These are phyloP conservation scores for Phoronis australis DNA, from an alignment of 2,888 invertebrate genomes.

Conservation along the genomic window DNA sequence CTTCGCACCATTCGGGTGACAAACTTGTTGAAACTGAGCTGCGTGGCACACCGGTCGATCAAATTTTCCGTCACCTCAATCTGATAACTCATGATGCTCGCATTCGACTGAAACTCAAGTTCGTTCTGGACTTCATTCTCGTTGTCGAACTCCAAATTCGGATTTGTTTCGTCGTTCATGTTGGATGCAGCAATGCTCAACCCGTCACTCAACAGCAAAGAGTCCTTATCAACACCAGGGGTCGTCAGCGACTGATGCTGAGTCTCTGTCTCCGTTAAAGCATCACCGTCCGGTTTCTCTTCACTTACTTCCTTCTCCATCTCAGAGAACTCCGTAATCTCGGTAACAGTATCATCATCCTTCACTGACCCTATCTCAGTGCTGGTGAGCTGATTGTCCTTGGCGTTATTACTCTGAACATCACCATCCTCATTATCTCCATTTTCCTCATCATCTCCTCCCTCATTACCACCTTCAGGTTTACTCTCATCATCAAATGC, in stretches of 20 bases:
- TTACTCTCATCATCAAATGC: slow-evolving; percentile 7
- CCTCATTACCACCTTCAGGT: slow-evolving; percentile 5
- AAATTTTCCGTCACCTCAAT: slow-evolving; percentile 44
- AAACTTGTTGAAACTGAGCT: slow-evolving; percentile 42
- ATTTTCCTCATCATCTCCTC: neutral
- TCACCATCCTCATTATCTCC: neutral
- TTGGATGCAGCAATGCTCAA: no score
- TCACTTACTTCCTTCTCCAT: neutral
- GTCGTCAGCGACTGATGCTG: no score
- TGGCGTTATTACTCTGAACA: no score
- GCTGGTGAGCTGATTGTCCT: no score
- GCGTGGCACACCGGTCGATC: slow-evolving; percentile 46
- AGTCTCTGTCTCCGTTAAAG: neutral
- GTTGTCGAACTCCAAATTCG: slow-evolving; percentile 1
- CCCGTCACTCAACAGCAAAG: no score
- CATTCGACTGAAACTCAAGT: slow-evolving; percentile 41
- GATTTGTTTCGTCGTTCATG: slow-evolving; percentile 8
- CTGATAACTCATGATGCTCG: slow-evolving; percentile 35
- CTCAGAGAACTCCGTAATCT: neutral
- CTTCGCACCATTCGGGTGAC: no score
- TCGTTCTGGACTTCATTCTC: slow-evolving; percentile 11
- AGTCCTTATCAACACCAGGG: neutral
- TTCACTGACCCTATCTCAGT: neutral
- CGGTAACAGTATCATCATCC: neutral
- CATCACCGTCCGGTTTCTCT: neutral